Conservation (phyloP, 2,888 invertebrate species). For the Bombylius major region DNA sequence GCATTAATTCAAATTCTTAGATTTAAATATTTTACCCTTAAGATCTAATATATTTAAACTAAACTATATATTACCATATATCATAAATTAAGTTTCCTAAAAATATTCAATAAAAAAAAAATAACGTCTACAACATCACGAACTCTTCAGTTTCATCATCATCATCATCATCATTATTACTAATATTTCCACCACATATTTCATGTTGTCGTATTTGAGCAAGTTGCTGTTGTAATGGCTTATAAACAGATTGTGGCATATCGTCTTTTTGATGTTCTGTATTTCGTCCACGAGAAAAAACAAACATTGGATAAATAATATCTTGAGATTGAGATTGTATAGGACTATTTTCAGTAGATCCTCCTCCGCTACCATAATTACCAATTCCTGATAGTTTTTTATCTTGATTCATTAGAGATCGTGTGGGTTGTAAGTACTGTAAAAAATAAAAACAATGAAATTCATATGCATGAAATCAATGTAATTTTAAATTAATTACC, state of each 20-base stretch:
- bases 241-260: conserved; percentile 37
- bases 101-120: neutral
- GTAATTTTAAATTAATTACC: conserved; percentile 30
- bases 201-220: conserved; percentile 43
- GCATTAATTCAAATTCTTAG: too few species aligned
- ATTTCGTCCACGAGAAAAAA: conserved; percentile 60
- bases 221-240: conserved; percentile 43
- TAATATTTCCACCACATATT: conserved; percentile 33
- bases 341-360: neutral
- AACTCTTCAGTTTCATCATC: conserved; percentile 62
- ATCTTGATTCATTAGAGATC: conserved; percentile 19
- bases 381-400: conserved; percentile 10
- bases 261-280: conserved; percentile 35
- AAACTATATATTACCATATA: neutral
- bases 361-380: neutral
- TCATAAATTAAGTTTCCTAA: neutral
- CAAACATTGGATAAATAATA: conserved; percentile 64
- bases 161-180: conserved; percentile 45
- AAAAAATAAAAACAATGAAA: conserved; percentile 11
- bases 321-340: conserved; percentile 33
- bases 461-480: neutral
- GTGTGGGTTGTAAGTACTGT: conserved; percentile 42
- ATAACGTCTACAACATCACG: conserved; percentile 46
- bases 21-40: too few species aligned
- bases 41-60: too few species aligned